Evolutionary conservation across 1,140 invertebrate genomes (phyloP).

Genomic region (Manduca sexta): DNA sequence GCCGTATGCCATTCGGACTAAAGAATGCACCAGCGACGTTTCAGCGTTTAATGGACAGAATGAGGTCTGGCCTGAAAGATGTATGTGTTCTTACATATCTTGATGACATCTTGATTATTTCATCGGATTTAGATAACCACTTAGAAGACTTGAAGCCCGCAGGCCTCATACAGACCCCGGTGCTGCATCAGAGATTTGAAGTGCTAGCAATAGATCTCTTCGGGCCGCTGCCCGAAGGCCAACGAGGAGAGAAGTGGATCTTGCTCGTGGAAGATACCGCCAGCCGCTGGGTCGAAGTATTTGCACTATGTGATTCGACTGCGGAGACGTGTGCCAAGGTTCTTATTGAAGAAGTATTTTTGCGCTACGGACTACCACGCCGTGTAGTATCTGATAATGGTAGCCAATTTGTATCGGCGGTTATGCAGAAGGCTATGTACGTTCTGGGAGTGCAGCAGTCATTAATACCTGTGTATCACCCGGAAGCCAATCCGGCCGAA

Average conservation of each 20-base stretch:
- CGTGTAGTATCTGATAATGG: conserved; percentile 34
- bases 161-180: too few species aligned
- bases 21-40: conserved; percentile 53
- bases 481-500: conserved; percentile 25
- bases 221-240: too few species aligned
- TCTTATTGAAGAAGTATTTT: too few species aligned
- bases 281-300: too few species aligned
- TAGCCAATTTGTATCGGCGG: conserved; percentile 16
- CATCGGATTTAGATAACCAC: conserved; percentile 42
- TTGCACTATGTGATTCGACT: too few species aligned
- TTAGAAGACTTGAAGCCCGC: conserved; percentile 21
- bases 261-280: too few species aligned
- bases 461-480: conserved; percentile 20
- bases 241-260: too few species aligned
- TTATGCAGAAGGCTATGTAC: conserved; percentile 36
- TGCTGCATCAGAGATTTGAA: too few species aligned
- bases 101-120: conserved; percentile 53
- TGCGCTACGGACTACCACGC: conserved; percentile 7
- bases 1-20: conserved; percentile 50
- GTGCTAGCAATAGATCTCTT: too few species aligned
- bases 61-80: conserved; percentile 15
- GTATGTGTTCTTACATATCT: conserved; percentile 43
- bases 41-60: conserved; percentile 46
- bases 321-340: too few species aligned
- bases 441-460: conserved; percentile 12